Percentiles rank a stretch among this genome's conserved stretches.
Evolutionary conservation across 2,797 vertebrate species (phyloP).

Genomic region (Denticeps clupeoides): DNA sequence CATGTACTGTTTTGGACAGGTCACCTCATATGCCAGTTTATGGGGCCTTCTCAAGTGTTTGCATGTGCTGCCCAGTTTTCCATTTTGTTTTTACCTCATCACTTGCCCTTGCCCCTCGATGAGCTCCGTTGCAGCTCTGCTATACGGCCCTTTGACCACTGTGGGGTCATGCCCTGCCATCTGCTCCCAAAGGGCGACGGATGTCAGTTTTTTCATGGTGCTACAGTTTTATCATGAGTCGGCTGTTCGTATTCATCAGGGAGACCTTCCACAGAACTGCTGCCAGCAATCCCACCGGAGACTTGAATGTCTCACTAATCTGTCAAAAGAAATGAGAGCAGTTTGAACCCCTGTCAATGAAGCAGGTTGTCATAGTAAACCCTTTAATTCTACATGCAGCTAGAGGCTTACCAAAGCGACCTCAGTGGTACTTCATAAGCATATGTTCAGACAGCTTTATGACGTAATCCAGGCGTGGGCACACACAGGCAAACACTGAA

Average conservation of each 20-base stretch:
- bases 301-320: neutral
- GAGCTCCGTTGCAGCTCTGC: no score
- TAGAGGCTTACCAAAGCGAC: constrained; percentile 15
- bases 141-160: constrained; percentile 41
- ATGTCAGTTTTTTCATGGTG: constrained; percentile 12
- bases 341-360: constrained; percentile 12
- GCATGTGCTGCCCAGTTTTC: constrained; percentile 36
- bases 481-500: constrained; percentile 42
- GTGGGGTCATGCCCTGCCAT: constrained; percentile 42
- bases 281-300: neutral
- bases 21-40: constrained; percentile 29
- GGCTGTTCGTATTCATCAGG: constrained; percentile 19
- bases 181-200: constrained; percentile 17
- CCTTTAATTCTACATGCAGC: constrained; percentile 22
- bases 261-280: constrained; percentile 11
- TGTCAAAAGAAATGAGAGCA: neutral
- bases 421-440: constrained; percentile 40
- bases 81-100: constrained; percentile 54
- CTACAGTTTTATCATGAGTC: constrained; percentile 21
- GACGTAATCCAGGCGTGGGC: constrained; percentile 23
- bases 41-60: constrained; percentile 37
- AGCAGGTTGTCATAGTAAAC: constrained; percentile 27
- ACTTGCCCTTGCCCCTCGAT: no score
- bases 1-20: no score
- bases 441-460: constrained; percentile 7